Percentiles rank a stretch among this genome's conserved stretches.
Conservation (phyloP, 2,888 invertebrate species). For the Lacanobia oleracea region DNA sequence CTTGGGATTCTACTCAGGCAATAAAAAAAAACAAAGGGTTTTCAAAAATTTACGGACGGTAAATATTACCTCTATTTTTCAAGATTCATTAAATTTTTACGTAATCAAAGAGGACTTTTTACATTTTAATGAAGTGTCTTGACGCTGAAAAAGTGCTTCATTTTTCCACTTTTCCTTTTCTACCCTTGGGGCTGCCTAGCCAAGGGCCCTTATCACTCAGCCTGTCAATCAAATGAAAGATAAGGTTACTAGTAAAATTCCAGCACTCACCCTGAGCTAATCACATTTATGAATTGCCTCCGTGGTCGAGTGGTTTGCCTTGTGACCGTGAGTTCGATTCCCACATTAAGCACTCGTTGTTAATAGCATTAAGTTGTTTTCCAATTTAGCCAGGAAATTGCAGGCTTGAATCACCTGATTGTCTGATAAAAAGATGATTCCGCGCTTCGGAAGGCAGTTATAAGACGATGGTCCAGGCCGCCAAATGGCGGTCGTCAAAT, state of each 20-base stretch:
- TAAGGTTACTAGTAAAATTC: neutral
- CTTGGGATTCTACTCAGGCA: slow-evolving; percentile 6
- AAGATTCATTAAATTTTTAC: slow-evolving; percentile 39
- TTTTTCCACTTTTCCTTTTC: slow-evolving; percentile 5
- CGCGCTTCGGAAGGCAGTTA: no score
- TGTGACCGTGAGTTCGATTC: no score
- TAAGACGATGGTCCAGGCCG: no score
- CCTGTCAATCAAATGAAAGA: neutral
- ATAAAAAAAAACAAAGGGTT: slow-evolving; percentile 34
- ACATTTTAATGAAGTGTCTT: slow-evolving; percentile 31
- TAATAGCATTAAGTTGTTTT: no score
- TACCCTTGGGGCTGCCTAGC: neutral
- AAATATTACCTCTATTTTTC: slow-evolving; percentile 46
- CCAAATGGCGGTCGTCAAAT: no score
- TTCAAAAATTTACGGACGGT: slow-evolving; percentile 24
- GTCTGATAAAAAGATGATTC: no score
- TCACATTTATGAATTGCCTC: no score
- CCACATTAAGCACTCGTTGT: no score
- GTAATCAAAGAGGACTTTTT: slow-evolving; percentile 11
- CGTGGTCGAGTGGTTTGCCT: no score
- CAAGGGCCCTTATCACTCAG: slow-evolving; percentile 1
- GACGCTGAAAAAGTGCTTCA: neutral
- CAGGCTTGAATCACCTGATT: no score
- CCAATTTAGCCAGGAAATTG: no score
- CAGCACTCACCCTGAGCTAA: no score